Conservation (phyloP, 2,113 vertebrate genomes). For the Tupaia tana region DNA sequence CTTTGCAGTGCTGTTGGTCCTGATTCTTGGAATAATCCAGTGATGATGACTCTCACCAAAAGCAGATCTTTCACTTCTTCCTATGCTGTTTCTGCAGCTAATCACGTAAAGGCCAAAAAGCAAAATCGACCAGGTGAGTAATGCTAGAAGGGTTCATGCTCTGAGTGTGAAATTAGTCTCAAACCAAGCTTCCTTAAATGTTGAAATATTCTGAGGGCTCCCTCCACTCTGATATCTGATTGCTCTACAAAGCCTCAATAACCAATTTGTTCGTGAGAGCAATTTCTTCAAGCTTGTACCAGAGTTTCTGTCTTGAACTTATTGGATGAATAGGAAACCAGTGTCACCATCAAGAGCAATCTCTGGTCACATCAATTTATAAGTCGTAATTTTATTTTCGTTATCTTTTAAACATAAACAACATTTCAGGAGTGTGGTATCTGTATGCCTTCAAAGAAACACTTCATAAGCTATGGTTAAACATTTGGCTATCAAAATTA, state of each 20-base stretch:
- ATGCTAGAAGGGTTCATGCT: fast-evolving
- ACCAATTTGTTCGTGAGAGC: not conserved
- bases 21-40: constrained; percentile 92
- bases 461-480: not conserved
- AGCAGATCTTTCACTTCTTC: constrained; percentile 94
- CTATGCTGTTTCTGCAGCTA: constrained; percentile 88
- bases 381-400: constrained; percentile 1
- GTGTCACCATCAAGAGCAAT: not conserved
- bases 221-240: not conserved
- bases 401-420: not conserved
- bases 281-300: not conserved
- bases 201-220: not conserved
- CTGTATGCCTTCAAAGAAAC: not conserved
- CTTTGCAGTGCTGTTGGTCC: constrained; percentile 80
- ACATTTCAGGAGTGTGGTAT: not conserved
- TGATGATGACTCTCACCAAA: constrained; percentile 92
- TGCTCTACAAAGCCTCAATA: not conserved
- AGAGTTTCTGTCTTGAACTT: not conserved
- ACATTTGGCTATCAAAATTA: not conserved
- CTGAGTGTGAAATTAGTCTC: not conserved
- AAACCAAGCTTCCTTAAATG: not conserved
- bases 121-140: constrained; percentile 89
- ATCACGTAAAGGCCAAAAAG: constrained; percentile 92
- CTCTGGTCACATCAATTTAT: not conserved
- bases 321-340: not conserved